These are phyloP conservation scores for Tolmerus cingulatus DNA, from an alignment of 2,888 invertebrate species.

Conservation along the genomic window DNA sequence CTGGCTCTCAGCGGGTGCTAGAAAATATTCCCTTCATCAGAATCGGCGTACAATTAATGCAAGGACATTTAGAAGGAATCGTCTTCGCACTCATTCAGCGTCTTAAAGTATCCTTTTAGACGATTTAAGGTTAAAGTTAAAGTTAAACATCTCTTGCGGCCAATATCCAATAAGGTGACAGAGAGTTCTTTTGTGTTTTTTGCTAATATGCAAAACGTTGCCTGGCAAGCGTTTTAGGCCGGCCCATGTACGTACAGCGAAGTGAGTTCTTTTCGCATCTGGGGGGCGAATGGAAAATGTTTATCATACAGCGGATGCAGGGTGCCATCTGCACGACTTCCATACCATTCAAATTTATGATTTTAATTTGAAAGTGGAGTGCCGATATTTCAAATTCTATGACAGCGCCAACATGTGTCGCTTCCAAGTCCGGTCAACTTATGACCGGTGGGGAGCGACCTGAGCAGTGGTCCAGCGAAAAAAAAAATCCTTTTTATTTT, in stretches of 20 bases:
- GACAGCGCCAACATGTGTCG: conserved; percentile 50
- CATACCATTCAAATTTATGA: conserved; percentile 49
- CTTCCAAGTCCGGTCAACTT: not conserved
- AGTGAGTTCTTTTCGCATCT: not conserved
- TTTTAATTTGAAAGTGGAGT: conserved; percentile 50
- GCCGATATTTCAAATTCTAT: conserved; percentile 50
- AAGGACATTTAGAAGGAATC: not conserved
- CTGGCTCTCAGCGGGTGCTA: not conserved
- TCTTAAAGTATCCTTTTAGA: not conserved
- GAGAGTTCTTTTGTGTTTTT: not conserved
- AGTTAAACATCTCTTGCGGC: not conserved
- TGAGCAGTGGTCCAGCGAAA: not conserved
- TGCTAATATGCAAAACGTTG: conserved; percentile 1
- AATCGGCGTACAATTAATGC: not conserved
- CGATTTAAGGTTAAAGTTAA: not conserved
- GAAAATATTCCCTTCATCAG: not conserved
- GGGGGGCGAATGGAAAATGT: not conserved
- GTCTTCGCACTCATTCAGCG: not conserved
- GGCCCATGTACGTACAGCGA: not conserved
- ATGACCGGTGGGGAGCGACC: not conserved
- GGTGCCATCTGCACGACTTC: conserved; percentile 47
- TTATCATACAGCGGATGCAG: conserved; percentile 27
- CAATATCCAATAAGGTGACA: not conserved
- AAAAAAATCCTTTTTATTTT: not conserved
- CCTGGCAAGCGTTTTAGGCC: conserved; percentile 1